phyloP scores from a whole-genome alignment of 2,888 invertebrate species.

The Nematopogon swammerdamellus region DNA sequence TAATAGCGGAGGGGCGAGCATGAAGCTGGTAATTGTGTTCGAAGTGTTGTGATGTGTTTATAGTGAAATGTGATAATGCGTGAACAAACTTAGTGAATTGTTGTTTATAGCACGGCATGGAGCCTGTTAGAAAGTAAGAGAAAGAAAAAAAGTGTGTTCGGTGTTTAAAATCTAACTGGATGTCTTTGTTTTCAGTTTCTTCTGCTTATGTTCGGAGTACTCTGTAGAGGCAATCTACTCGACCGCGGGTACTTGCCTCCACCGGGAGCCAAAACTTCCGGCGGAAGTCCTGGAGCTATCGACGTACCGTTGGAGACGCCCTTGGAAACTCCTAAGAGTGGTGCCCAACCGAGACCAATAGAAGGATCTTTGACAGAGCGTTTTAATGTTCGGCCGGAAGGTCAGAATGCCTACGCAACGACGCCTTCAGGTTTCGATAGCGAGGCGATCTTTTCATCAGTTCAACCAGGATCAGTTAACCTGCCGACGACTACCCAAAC shows the following conservation, averaged over 20 bases:
- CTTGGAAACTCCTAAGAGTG: slow-evolving; percentile 11
- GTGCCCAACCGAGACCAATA: neutral
- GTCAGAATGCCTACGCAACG: neutral
- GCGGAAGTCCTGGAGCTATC: slow-evolving; percentile 24
- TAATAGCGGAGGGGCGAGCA: neutral
- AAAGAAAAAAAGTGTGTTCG: too few species aligned
- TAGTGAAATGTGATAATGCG: too few species aligned
- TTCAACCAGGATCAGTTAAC: neutral
- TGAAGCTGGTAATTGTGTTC: neutral
- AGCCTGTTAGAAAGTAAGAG: too few species aligned
- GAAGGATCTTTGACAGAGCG: neutral
- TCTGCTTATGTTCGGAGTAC: slow-evolving; percentile 19
- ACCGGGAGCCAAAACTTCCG: slow-evolving; percentile 28
- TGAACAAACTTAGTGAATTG: too few species aligned
- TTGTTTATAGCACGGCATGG: too few species aligned
- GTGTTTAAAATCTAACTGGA: too few species aligned
- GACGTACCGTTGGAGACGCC: slow-evolving; percentile 26
- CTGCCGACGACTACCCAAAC: slow-evolving; percentile 20
- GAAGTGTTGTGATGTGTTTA: too few species aligned
- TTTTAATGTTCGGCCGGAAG: neutral
- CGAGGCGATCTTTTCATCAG: neutral
- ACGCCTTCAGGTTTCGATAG: neutral
- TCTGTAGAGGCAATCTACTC: slow-evolving; percentile 23
- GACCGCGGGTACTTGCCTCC: slow-evolving; percentile 37
- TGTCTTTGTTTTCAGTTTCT: slow-evolving; percentile 34